Evolutionary conservation across 2,797 vertebrate species (phyloP).

Genomic region (Rhinatrema bivittatum): DNA sequence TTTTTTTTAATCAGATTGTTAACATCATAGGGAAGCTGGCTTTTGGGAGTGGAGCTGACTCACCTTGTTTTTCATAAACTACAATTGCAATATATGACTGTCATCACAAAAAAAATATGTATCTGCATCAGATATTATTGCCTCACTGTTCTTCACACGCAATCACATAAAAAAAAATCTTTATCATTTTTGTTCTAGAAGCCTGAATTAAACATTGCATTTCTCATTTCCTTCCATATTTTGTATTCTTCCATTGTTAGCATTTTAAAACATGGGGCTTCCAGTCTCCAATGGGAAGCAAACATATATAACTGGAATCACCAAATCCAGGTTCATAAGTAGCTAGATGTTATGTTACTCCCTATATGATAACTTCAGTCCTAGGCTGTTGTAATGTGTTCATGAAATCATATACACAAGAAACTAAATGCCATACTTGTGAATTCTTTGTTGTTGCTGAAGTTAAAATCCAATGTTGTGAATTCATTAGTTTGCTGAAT

Average conservation of each 20-base stretch:
- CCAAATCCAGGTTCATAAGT: constrained; percentile 20
- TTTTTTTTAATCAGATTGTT: constrained; percentile 38
- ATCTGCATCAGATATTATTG: not conserved
- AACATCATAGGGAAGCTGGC: constrained; percentile 24
- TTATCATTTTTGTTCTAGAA: constrained; percentile 13
- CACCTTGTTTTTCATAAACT: constrained; percentile 29
- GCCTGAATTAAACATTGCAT: constrained; percentile 18
- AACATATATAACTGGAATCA: constrained; percentile 13
- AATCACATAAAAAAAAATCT: constrained; percentile 34
- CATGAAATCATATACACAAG: constrained; percentile 24
- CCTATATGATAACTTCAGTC: not conserved
- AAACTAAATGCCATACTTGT: constrained; percentile 26
- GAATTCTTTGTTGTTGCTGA: constrained; percentile 21
- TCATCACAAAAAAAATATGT: constrained; percentile 12
- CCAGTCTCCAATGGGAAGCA: constrained; percentile 2
- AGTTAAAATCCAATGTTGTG: constrained; percentile 26
- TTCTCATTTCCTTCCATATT: constrained; percentile 14
- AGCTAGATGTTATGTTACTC: constrained; percentile 19
- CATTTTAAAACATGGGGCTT: constrained; percentile 7
- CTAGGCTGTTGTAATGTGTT: constrained; percentile 30
- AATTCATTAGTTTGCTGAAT: constrained; percentile 24
- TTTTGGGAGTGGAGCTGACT: constrained; percentile 18
- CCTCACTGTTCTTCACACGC: constrained; percentile 16
- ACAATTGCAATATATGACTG: constrained; percentile 20
- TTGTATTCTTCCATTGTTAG: constrained; percentile 7